These are phyloP conservation scores for Amiota minor DNA, from an alignment of 2,888 invertebrate genomes.

Conservation along the genomic window DNA sequence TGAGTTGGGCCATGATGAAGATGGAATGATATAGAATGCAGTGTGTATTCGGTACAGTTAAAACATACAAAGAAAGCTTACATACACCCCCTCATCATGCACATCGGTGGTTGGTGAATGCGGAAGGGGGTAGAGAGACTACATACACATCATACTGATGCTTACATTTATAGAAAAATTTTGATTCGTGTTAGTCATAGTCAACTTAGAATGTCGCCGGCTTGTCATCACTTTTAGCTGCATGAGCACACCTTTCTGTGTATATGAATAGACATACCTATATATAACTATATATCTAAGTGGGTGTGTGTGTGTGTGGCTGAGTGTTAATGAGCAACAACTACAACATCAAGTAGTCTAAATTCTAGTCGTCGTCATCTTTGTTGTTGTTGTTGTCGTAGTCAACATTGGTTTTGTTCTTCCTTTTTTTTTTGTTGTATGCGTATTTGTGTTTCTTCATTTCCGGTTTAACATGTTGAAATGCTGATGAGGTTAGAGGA, in stretches of 20 bases:
- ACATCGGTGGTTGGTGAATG: no score
- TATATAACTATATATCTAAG: background rate
- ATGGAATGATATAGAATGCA: no score
- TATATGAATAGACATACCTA: background rate
- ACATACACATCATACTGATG: background rate
- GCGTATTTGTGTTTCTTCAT: constrained; percentile 65
- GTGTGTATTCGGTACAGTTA: no score
- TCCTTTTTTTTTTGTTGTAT: background rate
- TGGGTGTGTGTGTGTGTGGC: constrained; percentile 21
- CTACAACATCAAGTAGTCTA: constrained; percentile 30
- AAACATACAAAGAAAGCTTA: constrained; percentile 15
- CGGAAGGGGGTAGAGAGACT: no score
- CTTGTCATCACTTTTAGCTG: constrained; percentile 21
- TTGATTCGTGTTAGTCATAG: constrained; percentile 36
- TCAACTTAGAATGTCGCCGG: constrained; percentile 12
- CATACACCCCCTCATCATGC: background rate
- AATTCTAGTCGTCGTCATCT: constrained; percentile 2
- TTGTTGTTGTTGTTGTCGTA: constrained; percentile 12
- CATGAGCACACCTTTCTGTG: constrained; percentile 11
- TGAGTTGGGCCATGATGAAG: no score
- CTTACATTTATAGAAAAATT: background rate
- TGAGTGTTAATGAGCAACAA: constrained; percentile 61
- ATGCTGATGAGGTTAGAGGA: constrained; percentile 51
- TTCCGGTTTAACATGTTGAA: constrained; percentile 67
- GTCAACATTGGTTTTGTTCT: background rate